Percentiles rank a stretch among this genome's conserved stretches.
Evolutionary conservation across 2,797 vertebrate species (phyloP).

Genomic region (Sebastes nivosus): DNA sequence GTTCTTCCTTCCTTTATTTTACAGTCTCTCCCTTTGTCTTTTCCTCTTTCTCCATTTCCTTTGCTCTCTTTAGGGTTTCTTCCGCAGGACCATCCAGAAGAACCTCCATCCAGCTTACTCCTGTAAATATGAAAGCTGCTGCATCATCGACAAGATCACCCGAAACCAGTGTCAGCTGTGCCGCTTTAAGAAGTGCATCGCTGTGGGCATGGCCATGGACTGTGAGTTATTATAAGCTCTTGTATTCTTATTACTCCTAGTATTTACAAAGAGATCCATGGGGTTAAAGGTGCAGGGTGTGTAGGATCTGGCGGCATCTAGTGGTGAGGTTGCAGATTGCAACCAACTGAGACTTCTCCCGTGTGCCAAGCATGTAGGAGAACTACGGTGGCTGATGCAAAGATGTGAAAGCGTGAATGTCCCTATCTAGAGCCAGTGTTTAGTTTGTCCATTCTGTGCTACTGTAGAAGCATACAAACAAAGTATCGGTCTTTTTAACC

Average conservation of each 20-base stretch:
- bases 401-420: too few relatives aligned
- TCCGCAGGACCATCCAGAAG: slow-evolving; percentile 98
- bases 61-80: slow-evolving; percentile 89
- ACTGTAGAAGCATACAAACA: too few relatives aligned
- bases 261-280: not conserved
- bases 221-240: slow-evolving; percentile 81
- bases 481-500: too few relatives aligned
- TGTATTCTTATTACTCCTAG: not conserved
- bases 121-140: slow-evolving; percentile 97
- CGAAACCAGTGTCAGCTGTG: slow-evolving; percentile 99
- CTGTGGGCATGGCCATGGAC: slow-evolving; percentile 99
- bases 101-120: slow-evolving; percentile 96
- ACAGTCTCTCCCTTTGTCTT: not conserved
- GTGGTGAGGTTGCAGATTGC: too few relatives aligned
- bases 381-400: too few relatives aligned
- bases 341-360: too few relatives aligned
- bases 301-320: too few relatives aligned
- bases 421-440: too few relatives aligned
- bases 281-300: not conserved
- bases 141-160: slow-evolving; percentile 97
- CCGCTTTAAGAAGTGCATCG: slow-evolving; percentile 97
- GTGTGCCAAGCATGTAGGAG: too few relatives aligned
- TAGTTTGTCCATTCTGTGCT: too few relatives aligned
- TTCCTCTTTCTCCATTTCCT: not conserved
- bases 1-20: not conserved